phyloP scores from a whole-genome alignment of 1,140 invertebrate genomes.

The fruit fly (Drosophila melanogaster) region DNA sequence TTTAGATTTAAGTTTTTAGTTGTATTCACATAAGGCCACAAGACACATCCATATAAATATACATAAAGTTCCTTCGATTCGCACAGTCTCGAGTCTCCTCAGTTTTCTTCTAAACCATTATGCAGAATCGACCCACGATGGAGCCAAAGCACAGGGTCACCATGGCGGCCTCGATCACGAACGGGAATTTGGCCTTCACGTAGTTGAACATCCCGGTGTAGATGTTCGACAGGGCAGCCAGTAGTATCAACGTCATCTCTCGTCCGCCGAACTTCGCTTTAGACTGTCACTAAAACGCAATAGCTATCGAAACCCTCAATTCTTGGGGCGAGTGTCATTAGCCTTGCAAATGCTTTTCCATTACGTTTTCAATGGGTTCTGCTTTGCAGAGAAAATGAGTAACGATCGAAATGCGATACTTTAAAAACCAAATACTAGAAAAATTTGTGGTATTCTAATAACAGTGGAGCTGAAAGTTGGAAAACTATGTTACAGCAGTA shows the following conservation, averaged over 20 bases:
- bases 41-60: conserved; percentile 39
- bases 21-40: conserved; percentile 49
- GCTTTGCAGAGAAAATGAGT: conserved; percentile 3
- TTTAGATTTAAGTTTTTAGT: conserved; percentile 53
- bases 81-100: conserved; percentile 28
- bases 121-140: conserved; percentile 63
- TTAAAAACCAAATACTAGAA: conserved; percentile 1
- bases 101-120: conserved; percentile 35
- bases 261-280: conserved; percentile 34
- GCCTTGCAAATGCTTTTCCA: conserved; percentile 53
- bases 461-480: too few species aligned
- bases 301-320: conserved; percentile 30
- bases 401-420: conserved; percentile 21
- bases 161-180: conserved; percentile 72
- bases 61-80: conserved; percentile 39
- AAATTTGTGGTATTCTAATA: neutral
- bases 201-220: conserved; percentile 66
- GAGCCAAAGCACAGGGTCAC: conserved; percentile 66
- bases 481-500: too few species aligned
- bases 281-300: conserved; percentile 57
- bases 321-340: conserved; percentile 40
- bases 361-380: conserved; percentile 19
- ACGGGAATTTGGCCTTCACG: conserved; percentile 67
- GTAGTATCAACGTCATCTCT: conserved; percentile 59
- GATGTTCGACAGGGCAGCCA: conserved; percentile 49